Percentiles rank a stretch among this genome's conserved stretches.
Conservation (phyloP, 1,140 invertebrate species). For the Heterodera schachtii region DNA sequence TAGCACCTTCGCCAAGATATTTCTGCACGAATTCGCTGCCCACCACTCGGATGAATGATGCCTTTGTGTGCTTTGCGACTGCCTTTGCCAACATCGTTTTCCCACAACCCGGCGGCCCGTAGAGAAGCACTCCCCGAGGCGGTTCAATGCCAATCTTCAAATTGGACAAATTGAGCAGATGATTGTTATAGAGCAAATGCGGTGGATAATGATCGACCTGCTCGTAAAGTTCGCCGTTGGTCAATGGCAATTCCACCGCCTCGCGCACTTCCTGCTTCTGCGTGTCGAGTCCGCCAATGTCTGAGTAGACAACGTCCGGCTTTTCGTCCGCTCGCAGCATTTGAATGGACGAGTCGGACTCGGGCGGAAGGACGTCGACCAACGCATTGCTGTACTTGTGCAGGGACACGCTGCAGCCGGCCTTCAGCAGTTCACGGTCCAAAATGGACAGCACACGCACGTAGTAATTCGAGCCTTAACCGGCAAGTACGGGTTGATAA, state of each 20-base stretch:
- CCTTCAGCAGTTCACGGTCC: slow-evolving; percentile 90
- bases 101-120: slow-evolving; percentile 91
- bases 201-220: slow-evolving; percentile 76
- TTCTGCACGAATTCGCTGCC: slow-evolving; percentile 99
- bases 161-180: too few species aligned
- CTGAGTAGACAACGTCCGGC: slow-evolving; percentile 91
- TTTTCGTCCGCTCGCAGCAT: slow-evolving; percentile 98
- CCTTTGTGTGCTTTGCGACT: slow-evolving; percentile 92
- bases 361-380: slow-evolving; percentile 92
- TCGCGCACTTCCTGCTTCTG: slow-evolving; percentile 99
- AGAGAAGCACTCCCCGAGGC: slow-evolving; percentile 95
- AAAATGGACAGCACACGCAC: slow-evolving; percentile 91
- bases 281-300: slow-evolving; percentile 99
- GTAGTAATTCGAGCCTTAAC: slow-evolving; percentile 88
- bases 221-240: slow-evolving; percentile 98
- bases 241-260: slow-evolving; percentile 94
- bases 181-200: too few species aligned
- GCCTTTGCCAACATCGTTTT: slow-evolving; percentile 99
- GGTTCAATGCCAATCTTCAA: slow-evolving; percentile 72
- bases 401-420: slow-evolving; percentile 90
- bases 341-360: slow-evolving; percentile 94
- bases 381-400: slow-evolving; percentile 97
- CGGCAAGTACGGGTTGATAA: background rate
- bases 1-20: slow-evolving; percentile 83
- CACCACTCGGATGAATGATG: slow-evolving; percentile 82